A percentile compares a stretch with the other conserved stretches of the same genome.
Conservation (phyloP, 2,888 invertebrate species). For the Liopterus haemorrhoidalis region DNA sequence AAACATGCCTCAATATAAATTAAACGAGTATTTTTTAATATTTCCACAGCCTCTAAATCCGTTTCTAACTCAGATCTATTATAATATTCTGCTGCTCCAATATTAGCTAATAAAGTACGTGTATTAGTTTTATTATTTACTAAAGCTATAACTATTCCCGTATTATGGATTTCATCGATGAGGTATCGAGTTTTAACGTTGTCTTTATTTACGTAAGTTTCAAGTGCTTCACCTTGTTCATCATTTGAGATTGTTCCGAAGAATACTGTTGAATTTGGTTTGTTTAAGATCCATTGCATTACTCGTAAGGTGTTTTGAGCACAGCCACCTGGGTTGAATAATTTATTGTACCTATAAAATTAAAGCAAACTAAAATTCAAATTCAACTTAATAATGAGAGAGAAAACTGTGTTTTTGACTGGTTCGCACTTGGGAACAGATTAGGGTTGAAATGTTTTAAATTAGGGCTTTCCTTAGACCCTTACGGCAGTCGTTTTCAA, state of each 20-base stretch:
- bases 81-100: conserved; percentile 51
- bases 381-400: conserved; percentile 3
- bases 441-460: no score
- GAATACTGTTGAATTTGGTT: conserved; percentile 39
- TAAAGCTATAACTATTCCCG: conserved; percentile 51
- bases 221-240: conserved; percentile 44
- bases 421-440: no score
- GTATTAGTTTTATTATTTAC: conserved; percentile 44
- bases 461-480: no score
- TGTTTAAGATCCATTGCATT: conserved; percentile 43
- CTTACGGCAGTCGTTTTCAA: no score
- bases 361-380: conserved; percentile 5
- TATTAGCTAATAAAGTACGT: conserved; percentile 50
- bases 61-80: conserved; percentile 38
- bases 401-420: no score
- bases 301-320: conserved; percentile 50
- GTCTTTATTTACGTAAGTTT: conserved; percentile 40
- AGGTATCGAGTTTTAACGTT: conserved; percentile 44
- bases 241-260: conserved; percentile 53
- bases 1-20: conserved; percentile 57
- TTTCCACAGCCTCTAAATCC: conserved; percentile 26
- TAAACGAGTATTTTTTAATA: conserved; percentile 37
- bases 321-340: conserved; percentile 45
- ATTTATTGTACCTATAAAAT: conserved; percentile 35
- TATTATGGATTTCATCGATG: conserved; percentile 39